A percentile compares a stretch with the other conserved stretches of the same genome.
phyloP scores from a whole-genome alignment of 2,797 vertebrate genomes.

The Aselliscus stoliczkanus region DNA sequence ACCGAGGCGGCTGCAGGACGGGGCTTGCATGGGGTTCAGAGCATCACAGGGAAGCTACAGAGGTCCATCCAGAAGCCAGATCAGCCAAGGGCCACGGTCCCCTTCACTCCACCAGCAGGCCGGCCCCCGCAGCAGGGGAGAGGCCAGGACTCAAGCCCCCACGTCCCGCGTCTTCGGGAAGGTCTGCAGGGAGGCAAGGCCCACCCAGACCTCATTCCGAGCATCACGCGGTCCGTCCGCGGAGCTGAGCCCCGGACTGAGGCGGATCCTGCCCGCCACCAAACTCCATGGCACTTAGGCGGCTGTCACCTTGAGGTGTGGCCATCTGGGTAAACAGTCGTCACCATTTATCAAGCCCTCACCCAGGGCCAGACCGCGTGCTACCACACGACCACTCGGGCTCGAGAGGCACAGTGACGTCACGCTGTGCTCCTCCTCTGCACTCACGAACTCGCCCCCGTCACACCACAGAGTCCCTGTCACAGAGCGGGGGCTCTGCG shows the following conservation, averaged over 20 bases:
- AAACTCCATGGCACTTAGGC: rapidly evolving
- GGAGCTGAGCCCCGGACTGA: neutral
- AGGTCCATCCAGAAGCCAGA: neutral
- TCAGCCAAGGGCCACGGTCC: neutral
- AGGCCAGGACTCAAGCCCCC: neutral
- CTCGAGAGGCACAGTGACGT: neutral
- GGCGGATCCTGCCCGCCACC: too few relatives aligned
- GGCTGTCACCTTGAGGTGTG: neutral
- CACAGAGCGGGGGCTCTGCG: rapidly evolving
- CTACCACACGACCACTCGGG: neutral
- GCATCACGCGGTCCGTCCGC: neutral
- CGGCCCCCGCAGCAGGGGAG: neutral
- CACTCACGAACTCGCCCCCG: rapidly evolving
- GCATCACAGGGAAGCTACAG: neutral
- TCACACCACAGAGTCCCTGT: rapidly evolving
- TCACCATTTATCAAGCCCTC: neutral
- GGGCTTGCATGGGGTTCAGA: neutral
- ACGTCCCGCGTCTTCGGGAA: neutral
- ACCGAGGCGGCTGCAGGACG: neutral
- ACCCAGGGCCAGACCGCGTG: neutral
- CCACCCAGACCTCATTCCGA: neutral
- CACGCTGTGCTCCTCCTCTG: neutral
- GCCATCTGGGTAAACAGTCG: neutral
- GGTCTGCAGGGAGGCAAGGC: rapidly evolving
- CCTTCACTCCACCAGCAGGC: neutral